Percentiles rank a stretch among this genome's conserved stretches.
Conservation (phyloP, 2,113 vertebrate species). For the Chionis minor region DNA sequence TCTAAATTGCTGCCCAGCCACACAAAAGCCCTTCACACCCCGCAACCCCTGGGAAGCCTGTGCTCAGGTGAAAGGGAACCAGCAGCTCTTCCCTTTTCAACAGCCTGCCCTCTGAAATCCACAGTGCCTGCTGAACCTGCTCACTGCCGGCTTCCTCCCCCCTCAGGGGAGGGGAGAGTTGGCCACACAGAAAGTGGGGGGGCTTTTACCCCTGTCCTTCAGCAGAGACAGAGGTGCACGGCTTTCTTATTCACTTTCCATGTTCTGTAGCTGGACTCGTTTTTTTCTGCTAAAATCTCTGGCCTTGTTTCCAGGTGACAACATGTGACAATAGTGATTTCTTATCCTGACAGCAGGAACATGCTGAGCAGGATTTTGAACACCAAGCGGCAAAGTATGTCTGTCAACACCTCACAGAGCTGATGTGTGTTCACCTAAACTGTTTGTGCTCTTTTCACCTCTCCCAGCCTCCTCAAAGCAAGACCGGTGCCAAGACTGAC, state of each 20-base stretch:
- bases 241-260: background rate
- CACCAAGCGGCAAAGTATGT: background rate
- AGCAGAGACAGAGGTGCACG: background rate
- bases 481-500: background rate
- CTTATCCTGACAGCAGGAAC: constrained; percentile 40
- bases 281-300: background rate
- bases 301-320: constrained; percentile 29
- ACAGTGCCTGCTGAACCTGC: background rate
- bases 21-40: constrained; percentile 3
- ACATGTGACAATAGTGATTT: background rate
- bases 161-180: background rate
- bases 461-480: background rate
- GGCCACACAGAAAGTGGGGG: background rate
- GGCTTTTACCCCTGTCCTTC: background rate
- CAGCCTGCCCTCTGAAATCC: background rate
- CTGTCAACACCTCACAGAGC: background rate
- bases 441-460: background rate
- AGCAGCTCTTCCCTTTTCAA: background rate
- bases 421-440: background rate
- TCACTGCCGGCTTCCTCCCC: background rate
- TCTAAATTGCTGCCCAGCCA: background rate
- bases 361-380: background rate
- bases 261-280: background rate
- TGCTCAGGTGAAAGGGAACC: background rate
- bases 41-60: background rate